Evolutionary conservation across 1,140 invertebrate genomes (phyloP), one percentile per base, ranked within the genome.

Genomic region (Eupristina koningsbergeri): DNA sequence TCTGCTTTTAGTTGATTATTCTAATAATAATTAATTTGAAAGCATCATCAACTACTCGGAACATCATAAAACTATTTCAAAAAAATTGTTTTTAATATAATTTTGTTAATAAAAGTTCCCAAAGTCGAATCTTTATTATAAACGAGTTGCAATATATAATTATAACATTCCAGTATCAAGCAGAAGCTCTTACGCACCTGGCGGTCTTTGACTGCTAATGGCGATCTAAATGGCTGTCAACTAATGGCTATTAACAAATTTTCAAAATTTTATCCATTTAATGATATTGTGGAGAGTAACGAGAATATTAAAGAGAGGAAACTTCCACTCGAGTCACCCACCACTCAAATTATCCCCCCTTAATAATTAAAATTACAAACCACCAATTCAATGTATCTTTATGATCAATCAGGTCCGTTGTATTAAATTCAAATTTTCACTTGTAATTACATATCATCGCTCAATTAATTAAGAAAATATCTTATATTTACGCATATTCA

Each of bases 221-320:
- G 88, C 88, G 80, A 88, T 87, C 86, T 88, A 88, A 91, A 88
- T 87, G 89, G 86, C 86, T 88, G 87, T 86, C 87, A 88, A 87
- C 87, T 90, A 91, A 88, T 91, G 90, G 88, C 88, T 88, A 86
- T 84, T 85, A 85, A 86, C 85, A 89, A 91, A 91, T 91, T 91
- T 90, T 88, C 88, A 85, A 86, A 91, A 90, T 88, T 90, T 90
- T 87, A 89, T 90, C 90, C 86, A 80, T 86, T 86, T 84, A 85
- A 86, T 84, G 85, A 85, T 34, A 3, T 0, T 47, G 47, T 86
- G 84, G 85, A 86, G 81, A 85, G 80, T 19, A 17, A 64, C 61
- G 29, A 36, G 22, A 15, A 45, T 45, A 45, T 77, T 36, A 29
- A 1, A 58, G 15, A 26, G 1, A 78, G 22, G 13, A 78, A 63